Percentiles rank a stretch among this genome's conserved stretches.
Conservation (phyloP, 2,797 vertebrate genomes). For the Simalia tracyae region DNA sequence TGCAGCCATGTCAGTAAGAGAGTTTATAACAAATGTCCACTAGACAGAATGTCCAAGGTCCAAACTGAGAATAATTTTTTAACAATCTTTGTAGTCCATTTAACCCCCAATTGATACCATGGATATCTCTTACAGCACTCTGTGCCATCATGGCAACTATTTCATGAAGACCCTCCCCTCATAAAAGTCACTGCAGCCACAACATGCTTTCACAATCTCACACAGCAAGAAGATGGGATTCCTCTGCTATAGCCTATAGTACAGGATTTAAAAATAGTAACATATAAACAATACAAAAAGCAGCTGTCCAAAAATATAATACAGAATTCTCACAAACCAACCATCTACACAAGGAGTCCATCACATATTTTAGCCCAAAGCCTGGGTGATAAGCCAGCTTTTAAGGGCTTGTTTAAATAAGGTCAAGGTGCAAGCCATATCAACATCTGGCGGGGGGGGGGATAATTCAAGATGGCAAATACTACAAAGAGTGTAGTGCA, state of each 20-base stretch:
- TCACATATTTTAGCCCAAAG: background rate
- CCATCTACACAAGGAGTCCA: background rate
- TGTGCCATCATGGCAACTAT: background rate
- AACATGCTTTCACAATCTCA: background rate
- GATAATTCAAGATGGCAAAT: background rate
- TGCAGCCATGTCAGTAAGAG: conserved; percentile 19
- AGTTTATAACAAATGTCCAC: background rate
- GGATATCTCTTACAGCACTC: background rate
- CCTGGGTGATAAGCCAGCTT: background rate
- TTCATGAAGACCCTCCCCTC: background rate
- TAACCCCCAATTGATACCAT: background rate
- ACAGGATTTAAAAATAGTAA: background rate
- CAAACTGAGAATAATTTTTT: background rate
- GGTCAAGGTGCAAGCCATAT: background rate
- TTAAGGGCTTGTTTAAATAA: background rate
- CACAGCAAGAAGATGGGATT: background rate
- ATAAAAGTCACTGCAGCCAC: background rate
- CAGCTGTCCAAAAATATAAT: background rate
- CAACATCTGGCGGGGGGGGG: background rate
- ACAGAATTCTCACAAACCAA: background rate
- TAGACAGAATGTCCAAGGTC: background rate
- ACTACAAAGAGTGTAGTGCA: background rate
- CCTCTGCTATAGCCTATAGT: background rate
- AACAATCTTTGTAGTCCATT: background rate
- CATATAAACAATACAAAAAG: background rate